Percentiles rank a stretch among this genome's conserved stretches.
These are phyloP conservation scores for Poecilus cupreus DNA, from an alignment of 2,888 invertebrate species.

Conservation along the genomic window DNA sequence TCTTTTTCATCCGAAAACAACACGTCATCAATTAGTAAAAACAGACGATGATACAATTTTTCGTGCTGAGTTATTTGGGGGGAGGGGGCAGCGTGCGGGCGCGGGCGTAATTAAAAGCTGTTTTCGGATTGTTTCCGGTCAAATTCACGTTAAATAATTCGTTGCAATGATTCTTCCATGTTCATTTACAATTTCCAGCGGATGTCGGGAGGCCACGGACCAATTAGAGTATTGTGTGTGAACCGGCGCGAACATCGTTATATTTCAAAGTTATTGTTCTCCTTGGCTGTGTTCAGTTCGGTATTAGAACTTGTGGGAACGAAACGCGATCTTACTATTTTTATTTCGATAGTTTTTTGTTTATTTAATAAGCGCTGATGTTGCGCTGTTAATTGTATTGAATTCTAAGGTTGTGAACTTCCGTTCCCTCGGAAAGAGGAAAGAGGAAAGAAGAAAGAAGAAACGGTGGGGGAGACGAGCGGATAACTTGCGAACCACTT, in stretches of 20 bases:
- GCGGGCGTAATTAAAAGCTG: constrained; percentile 42
- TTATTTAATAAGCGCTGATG: constrained; percentile 32
- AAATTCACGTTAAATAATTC: constrained; percentile 53
- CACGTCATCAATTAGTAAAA: constrained; percentile 34
- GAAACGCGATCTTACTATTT: constrained; percentile 38
- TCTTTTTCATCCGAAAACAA: constrained; percentile 20
- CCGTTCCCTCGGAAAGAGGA: constrained; percentile 13
- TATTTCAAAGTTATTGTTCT: constrained; percentile 28
- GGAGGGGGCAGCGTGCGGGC: neutral
- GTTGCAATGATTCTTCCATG: constrained; percentile 48
- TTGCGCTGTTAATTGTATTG: constrained; percentile 45
- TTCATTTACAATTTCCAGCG: constrained; percentile 41
- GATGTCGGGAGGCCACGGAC: constrained; percentile 27
- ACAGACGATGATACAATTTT: constrained; percentile 2
- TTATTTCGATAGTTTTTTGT: constrained; percentile 39
- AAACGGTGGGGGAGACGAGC: neutral
- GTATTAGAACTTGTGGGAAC: constrained; percentile 9
- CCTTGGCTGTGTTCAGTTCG: neutral
- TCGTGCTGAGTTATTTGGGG: neutral
- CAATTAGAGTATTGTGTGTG: constrained; percentile 44
- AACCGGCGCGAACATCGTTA: constrained; percentile 20
- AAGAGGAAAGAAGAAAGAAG: neutral
- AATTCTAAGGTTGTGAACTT: constrained; percentile 42
- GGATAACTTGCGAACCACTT: neutral
- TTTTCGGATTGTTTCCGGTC: constrained; percentile 50